phyloP scores from a whole-genome alignment of 2,113 vertebrate genomes.

The Thalassoma bifasciatum region DNA sequence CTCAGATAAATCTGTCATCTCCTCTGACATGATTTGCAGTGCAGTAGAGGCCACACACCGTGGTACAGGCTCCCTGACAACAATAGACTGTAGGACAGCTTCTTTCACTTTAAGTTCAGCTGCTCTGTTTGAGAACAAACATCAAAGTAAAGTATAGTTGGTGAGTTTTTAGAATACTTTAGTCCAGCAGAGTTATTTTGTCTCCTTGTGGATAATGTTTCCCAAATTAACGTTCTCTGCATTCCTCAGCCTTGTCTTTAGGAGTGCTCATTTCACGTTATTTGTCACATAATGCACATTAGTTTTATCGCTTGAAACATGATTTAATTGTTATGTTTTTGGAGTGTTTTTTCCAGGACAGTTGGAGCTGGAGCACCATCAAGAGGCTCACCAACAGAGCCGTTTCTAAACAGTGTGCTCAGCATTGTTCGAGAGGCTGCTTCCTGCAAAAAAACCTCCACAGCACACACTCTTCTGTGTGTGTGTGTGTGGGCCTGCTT shows the following conservation, averaged over 20 bases:
- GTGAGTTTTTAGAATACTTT: no score
- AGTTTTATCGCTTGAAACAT: conserved; percentile 4
- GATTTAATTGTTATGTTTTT: background rate
- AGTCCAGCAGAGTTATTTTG: no score
- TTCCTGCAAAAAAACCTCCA: conserved; percentile 1
- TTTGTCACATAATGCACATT: conserved; percentile 3
- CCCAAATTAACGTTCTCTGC: background rate
- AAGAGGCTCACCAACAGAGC: conserved; percentile 6
- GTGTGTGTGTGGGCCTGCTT: background rate
- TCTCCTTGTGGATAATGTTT: no score
- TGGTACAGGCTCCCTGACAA: no score
- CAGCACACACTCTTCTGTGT: conserved; percentile 4
- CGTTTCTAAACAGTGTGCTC: background rate
- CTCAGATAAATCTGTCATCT: no score
- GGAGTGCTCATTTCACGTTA: background rate
- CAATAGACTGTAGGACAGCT: no score
- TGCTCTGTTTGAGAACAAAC: no score
- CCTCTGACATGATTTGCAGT: no score
- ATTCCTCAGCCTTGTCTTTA: background rate
- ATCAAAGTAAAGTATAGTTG: no score
- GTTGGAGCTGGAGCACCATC: background rate
- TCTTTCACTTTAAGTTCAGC: no score
- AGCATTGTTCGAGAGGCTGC: conserved; percentile 1
- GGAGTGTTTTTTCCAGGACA: background rate
- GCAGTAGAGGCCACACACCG: no score